phyloP scores from a whole-genome alignment of 35 echinoderm and acorn worm species.

The Stichopus chloronotus region DNA sequence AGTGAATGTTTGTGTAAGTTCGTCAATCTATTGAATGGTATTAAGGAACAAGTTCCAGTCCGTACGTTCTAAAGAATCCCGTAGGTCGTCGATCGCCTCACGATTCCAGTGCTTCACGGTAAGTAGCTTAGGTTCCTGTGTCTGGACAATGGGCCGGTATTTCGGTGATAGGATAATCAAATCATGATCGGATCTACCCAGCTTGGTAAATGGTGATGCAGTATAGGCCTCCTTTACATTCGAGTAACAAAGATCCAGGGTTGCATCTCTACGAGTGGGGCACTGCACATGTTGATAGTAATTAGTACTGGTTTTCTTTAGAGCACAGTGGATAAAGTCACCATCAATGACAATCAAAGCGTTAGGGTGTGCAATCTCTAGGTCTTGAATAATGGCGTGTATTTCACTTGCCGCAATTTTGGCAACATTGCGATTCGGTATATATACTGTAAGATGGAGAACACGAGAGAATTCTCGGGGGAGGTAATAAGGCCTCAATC shows the following conservation, averaged over 20 bases:
- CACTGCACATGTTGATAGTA: slow-evolving; percentile 58
- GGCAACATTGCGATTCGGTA: too few species aligned
- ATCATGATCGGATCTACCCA: too few species aligned
- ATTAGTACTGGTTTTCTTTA: not conserved
- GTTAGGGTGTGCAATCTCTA: slow-evolving; percentile 10
- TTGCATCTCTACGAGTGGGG: not conserved
- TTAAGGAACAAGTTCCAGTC: slow-evolving; percentile 10
- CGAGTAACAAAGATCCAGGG: slow-evolving; percentile 40
- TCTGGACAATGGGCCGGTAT: too few species aligned
- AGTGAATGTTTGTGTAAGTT: slow-evolving; percentile 29
- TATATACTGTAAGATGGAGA: too few species aligned
- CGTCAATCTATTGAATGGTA: not conserved
- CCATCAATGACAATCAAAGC: slow-evolving; percentile 51
- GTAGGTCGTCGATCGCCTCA: slow-evolving; percentile 12
- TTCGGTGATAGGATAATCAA: too few species aligned
- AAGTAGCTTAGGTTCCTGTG: slow-evolving; percentile 4
- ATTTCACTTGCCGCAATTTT: too few species aligned
- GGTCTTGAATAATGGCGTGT: too few species aligned
- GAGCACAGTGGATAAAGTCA: slow-evolving; percentile 28
- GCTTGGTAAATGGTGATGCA: slow-evolving; percentile 1
- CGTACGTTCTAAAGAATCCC: slow-evolving; percentile 1
- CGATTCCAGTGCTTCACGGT: not conserved
- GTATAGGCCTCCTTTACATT: slow-evolving; percentile 23
- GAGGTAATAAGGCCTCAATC: too few species aligned
- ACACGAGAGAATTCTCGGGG: too few species aligned